phyloP scores from a whole-genome alignment of 2,888 invertebrate species.

The Ectemnius lituratus region DNA sequence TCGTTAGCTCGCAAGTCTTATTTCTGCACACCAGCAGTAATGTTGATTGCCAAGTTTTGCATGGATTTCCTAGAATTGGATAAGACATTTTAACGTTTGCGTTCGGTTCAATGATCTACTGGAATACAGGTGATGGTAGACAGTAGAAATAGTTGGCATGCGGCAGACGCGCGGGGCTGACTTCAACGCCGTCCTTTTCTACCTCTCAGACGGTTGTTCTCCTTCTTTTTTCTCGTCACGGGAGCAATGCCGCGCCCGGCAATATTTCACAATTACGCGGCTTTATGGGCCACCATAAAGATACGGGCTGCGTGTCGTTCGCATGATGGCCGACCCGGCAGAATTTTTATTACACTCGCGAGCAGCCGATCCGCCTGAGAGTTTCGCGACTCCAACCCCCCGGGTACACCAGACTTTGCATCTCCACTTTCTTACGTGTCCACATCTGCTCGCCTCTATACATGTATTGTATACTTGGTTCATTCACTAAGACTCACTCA shows the following conservation, averaged over 20 bases:
- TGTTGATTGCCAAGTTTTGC: too few species aligned
- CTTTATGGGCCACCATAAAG: constrained; percentile 73
- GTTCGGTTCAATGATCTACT: too few species aligned
- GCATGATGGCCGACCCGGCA: constrained; percentile 67
- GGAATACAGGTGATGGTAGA: background rate
- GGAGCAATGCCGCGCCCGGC: constrained; percentile 63
- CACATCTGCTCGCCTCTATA: too few species aligned
- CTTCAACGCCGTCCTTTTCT: constrained; percentile 8
- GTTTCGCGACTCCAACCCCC: background rate
- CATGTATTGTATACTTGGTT: too few species aligned
- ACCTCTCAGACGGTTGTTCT: background rate
- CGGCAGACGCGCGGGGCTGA: constrained; percentile 14
- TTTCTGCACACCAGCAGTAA: too few species aligned
- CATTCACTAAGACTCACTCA: constrained; percentile 10
- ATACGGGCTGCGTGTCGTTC: constrained; percentile 72
- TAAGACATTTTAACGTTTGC: too few species aligned
- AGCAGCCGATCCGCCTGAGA: constrained; percentile 29
- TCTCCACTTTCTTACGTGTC: too few species aligned
- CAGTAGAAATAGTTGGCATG: background rate
- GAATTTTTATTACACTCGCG: constrained; percentile 64
- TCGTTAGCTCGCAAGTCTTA: too few species aligned
- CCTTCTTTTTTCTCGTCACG: constrained; percentile 57
- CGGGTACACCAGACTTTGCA: too few species aligned
- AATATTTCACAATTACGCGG: constrained; percentile 75
- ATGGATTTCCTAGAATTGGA: too few species aligned